Percentiles rank a stretch among this genome's conserved stretches.
Evolutionary conservation across 30 jellyfish, hydroid and myxozoan species (phyloP).

Genomic region (Catostylus mosaicus): DNA sequence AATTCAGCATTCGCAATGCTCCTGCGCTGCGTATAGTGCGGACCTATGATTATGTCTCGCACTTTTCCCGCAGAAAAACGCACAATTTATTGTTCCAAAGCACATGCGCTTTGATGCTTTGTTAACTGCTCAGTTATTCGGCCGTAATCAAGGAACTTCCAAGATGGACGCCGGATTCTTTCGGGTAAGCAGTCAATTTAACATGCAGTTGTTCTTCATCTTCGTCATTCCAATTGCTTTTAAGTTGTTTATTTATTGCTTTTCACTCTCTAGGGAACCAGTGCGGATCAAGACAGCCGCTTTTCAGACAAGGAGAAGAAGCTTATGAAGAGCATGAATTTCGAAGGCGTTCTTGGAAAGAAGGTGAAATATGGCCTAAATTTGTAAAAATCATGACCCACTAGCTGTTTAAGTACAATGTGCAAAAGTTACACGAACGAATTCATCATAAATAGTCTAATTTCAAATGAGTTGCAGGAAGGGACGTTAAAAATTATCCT

Average conservation of each 20-base stretch:
- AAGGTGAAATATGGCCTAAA: constrained; percentile 60
- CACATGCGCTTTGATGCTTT: constrained; percentile 25
- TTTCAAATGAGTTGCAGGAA: no score
- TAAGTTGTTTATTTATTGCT: background rate
- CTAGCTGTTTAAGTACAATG: no score
- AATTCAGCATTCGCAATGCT: background rate
- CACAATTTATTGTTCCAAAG: background rate
- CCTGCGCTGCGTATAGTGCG: constrained; percentile 7
- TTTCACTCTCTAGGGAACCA: constrained; percentile 80
- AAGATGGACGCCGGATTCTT: constrained; percentile 80
- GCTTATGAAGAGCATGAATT: constrained; percentile 83
- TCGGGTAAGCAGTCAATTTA: constrained; percentile 23
- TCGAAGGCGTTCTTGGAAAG: constrained; percentile 68
- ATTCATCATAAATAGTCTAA: no score
- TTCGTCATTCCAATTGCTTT: background rate
- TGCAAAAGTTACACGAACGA: no score
- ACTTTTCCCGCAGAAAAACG: constrained; percentile 6
- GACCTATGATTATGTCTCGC: background rate
- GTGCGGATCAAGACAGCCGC: constrained; percentile 94
- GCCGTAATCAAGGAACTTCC: background rate
- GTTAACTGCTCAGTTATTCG: background rate
- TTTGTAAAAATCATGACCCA: no score
- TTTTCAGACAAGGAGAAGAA: constrained; percentile 91
- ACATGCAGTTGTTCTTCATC: no score
- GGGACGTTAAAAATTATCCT: no score